A percentile compares a stretch with the other conserved stretches of the same genome.
These are phyloP conservation scores for Nephila pilipes DNA, from an alignment of 1,140 invertebrate species.

Conservation along the genomic window DNA sequence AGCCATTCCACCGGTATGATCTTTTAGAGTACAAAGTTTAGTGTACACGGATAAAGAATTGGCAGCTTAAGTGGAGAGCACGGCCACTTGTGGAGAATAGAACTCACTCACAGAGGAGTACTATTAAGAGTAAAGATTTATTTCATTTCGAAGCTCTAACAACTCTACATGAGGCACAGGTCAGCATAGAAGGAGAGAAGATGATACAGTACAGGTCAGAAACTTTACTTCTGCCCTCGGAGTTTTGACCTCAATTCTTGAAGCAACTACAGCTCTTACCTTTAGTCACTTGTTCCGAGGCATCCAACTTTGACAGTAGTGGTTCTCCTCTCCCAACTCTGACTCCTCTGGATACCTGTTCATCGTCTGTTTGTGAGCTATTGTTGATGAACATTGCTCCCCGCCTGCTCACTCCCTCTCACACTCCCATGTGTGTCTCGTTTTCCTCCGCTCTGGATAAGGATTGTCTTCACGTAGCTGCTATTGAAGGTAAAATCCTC, in stretches of 20 bases:
- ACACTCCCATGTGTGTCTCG: constrained; percentile 30
- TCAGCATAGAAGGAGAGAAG: constrained; percentile 65
- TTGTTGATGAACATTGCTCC: constrained; percentile 58
- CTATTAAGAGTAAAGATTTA: constrained; percentile 43
- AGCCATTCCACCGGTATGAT: too few relatives aligned
- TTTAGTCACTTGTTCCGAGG: constrained; percentile 63
- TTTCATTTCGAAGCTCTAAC: constrained; percentile 42
- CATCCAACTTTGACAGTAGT: constrained; percentile 72
- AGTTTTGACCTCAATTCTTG: constrained; percentile 72
- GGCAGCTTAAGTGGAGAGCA: background rate
- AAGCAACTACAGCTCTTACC: constrained; percentile 61
- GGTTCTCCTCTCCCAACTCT: constrained; percentile 36
- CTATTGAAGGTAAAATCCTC: background rate
- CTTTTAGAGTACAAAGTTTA: too few relatives aligned
- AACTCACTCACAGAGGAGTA: background rate
- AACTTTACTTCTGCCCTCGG: constrained; percentile 70
- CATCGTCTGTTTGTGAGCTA: constrained; percentile 40
- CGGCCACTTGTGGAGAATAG: background rate
- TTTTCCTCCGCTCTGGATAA: background rate
- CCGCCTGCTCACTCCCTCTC: background rate
- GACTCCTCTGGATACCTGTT: constrained; percentile 43
- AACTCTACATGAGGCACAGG: constrained; percentile 24
- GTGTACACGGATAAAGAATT: background rate
- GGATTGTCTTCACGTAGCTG: too few relatives aligned
- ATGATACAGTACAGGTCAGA: constrained; percentile 74